A percentile compares a stretch with the other conserved stretches of the same genome.
Conservation (phyloP, 1,140 invertebrate species). For the Cheumatopsyche charites region DNA sequence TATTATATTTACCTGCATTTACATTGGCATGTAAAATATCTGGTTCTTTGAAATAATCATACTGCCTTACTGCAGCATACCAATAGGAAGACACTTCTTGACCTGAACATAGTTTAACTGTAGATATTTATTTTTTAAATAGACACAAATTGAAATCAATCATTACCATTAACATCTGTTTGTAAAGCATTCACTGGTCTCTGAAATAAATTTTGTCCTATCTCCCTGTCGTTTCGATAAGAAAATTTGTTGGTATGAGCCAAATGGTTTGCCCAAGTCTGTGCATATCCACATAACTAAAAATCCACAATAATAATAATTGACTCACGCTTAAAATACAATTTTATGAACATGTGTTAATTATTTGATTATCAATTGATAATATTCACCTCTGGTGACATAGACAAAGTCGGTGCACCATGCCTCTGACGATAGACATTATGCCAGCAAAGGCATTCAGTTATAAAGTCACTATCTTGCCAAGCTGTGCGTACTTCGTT, state of each 20-base stretch:
- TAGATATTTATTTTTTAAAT: neutral
- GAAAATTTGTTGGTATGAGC: constrained; percentile 79
- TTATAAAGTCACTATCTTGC: constrained; percentile 80
- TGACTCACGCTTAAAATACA: too few species aligned
- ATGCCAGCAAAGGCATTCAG: constrained; percentile 80
- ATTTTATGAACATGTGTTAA: too few species aligned
- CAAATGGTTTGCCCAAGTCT: constrained; percentile 85
- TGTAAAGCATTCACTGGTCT: constrained; percentile 68
- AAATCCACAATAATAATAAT: constrained; percentile 49
- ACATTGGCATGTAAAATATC: constrained; percentile 77
- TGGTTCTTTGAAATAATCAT: constrained; percentile 75
- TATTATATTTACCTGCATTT: constrained; percentile 68
- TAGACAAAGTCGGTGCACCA: constrained; percentile 70
- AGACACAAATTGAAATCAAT: too few species aligned
- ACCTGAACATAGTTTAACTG: constrained; percentile 60
- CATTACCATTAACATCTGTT: constrained; percentile 71
- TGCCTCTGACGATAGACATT: constrained; percentile 79
- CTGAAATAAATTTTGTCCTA: constrained; percentile 80
- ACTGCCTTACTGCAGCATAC: constrained; percentile 81
- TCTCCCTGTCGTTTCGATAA: constrained; percentile 74
- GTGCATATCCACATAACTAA: constrained; percentile 79
- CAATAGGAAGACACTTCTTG: constrained; percentile 86
- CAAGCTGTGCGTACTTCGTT: constrained; percentile 74
- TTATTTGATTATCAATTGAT: too few species aligned
- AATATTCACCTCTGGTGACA: constrained; percentile 70